A percentile compares a stretch with the other conserved stretches of the same genome.
Evolutionary conservation across 2,888 invertebrate species (phyloP).

Genomic region (Rhagium mordax): DNA sequence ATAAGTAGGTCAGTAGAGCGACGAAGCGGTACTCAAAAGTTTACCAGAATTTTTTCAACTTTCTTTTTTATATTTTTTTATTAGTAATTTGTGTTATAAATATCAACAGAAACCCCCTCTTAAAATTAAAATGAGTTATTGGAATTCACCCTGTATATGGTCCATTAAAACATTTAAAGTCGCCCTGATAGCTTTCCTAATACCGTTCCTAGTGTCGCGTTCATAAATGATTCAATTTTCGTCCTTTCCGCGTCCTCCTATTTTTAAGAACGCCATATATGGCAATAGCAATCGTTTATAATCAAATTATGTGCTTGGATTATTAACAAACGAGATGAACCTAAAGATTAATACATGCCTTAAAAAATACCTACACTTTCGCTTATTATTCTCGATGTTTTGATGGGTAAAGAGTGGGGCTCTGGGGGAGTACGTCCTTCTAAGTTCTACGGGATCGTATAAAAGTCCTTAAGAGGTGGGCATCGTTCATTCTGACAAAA

Average conservation of each 20-base stretch:
- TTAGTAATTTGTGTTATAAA: too few species aligned
- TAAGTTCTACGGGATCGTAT: neutral
- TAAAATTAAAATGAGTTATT: too few species aligned
- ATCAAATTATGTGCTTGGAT: neutral
- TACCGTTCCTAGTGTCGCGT: neutral
- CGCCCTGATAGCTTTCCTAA: neutral
- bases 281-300: neutral
- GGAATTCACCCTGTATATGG: too few species aligned
- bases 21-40: too few species aligned
- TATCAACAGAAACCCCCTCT: too few species aligned
- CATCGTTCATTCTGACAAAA: neutral
- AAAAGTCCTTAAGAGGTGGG: neutral
- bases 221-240: neutral
- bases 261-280: neutral
- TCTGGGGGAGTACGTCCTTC: slow-evolving; percentile 26
- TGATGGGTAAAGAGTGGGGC: neutral
- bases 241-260: neutral
- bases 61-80: too few species aligned
- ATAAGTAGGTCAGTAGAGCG: too few species aligned
- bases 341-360: neutral
- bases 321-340: neutral
- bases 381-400: neutral
- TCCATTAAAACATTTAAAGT: neutral
- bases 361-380: neutral
- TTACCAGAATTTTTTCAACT: too few species aligned